These are phyloP conservation scores for Pangasius larnaudii DNA, from an alignment of 2,797 vertebrate genomes.

Conservation along the genomic window DNA sequence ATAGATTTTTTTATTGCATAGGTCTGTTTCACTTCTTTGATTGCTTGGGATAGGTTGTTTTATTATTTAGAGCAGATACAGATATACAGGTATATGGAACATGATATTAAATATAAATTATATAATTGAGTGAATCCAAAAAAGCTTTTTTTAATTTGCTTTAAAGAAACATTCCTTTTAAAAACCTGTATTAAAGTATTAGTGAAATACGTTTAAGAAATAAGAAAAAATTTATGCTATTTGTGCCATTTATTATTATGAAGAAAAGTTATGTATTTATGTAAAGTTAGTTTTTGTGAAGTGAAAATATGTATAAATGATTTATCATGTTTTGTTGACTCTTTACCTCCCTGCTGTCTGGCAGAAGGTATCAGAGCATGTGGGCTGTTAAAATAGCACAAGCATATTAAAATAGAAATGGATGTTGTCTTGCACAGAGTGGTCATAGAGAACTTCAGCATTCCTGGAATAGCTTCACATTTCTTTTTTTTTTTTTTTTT, in stretches of 20 bases:
- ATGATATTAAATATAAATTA: background rate
- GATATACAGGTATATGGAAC: background rate
- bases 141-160: background rate
- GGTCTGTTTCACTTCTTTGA: background rate
- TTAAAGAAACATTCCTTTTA: background rate
- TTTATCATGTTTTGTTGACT: background rate
- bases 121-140: background rate
- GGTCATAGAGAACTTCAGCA: background rate
- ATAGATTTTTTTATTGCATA: background rate
- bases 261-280: background rate
- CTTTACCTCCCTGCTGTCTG: background rate
- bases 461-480: background rate
- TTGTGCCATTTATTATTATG: background rate
- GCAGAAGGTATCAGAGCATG: background rate
- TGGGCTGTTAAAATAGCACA: background rate
- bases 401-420: constrained; percentile 10
- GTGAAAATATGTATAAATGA: background rate
- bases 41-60: background rate
- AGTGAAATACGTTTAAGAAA: background rate
- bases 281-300: background rate
- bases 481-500: background rate
- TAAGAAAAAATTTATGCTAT: background rate
- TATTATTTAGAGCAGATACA: background rate
- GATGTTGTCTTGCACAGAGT: background rate
- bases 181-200: background rate